Conservation (phyloP, 1,140 invertebrate genomes). For the Zophobas atratus region DNA sequence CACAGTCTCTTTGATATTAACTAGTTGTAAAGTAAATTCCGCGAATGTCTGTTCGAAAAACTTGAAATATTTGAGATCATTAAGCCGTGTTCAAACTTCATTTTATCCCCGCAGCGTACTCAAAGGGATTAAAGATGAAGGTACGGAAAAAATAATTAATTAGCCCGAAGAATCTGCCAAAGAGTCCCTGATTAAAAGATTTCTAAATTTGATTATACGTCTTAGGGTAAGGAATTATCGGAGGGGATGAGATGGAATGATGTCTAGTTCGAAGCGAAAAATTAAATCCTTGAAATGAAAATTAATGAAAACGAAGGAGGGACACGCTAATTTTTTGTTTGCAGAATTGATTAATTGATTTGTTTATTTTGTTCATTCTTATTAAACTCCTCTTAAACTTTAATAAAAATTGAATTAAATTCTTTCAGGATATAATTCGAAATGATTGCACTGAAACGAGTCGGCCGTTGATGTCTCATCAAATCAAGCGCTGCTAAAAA, state of each 20-base stretch:
- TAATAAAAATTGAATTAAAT: constrained; percentile 35
- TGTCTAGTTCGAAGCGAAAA: constrained; percentile 35
- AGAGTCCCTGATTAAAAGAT: constrained; percentile 40
- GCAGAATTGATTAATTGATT: constrained; percentile 26
- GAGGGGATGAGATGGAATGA: constrained; percentile 23
- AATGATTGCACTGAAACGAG: background rate
- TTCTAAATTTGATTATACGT: constrained; percentile 36
- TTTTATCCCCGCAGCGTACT: constrained; percentile 31
- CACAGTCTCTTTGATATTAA: constrained; percentile 35
- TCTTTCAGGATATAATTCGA: constrained; percentile 14
- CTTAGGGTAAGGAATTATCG: constrained; percentile 18
- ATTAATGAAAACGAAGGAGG: constrained; percentile 28
- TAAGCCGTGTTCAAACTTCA: constrained; percentile 37
- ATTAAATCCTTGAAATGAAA: constrained; percentile 33
- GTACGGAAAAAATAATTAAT: constrained; percentile 37
- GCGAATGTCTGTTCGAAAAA: constrained; percentile 23
- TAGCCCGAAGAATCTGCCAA: constrained; percentile 36
- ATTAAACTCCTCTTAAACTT: constrained; percentile 22
- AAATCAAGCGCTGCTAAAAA: background rate
- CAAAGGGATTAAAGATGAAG: constrained; percentile 40
- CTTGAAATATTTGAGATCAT: constrained; percentile 40
- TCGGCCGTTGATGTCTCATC: background rate
- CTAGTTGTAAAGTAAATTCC: constrained; percentile 39
- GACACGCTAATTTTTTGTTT: constrained; percentile 40
- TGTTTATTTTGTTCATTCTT: constrained; percentile 33